Base-by-base conservation (phyloP, 2,888 invertebrate species). In the Tetranychus piercei region DNA sequence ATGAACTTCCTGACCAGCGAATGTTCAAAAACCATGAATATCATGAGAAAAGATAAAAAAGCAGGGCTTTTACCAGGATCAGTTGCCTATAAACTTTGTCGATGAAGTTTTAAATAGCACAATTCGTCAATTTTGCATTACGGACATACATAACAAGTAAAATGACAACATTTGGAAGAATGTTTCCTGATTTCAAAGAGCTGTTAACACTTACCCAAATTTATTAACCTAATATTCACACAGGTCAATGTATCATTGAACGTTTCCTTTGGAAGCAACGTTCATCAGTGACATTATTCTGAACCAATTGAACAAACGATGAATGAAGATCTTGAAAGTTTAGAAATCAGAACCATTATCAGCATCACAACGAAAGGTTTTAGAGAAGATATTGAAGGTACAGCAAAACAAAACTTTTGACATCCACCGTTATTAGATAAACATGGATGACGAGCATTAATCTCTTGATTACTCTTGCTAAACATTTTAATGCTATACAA, bases 281-380 rank as follows among this genome's bases (percentile, higher is more conserved):
- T 86, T 81, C 97, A 99, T n/a, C n/a, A n/a, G n/a, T n/a, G n/a
- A n/a, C n/a, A n/a, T n/a, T n/a, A n/a, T n/a, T n/a, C n/a, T n/a
- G n/a, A n/a, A n/a, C n/a, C n/a, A n/a, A n/a, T n/a, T n/a, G n/a
- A n/a, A n/a, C n/a, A n/a, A n/a, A n/a, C n/a, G n/a, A n/a, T n/a
- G n/a, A n/a, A n/a, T n/a, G n/a, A n/a, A n/a, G n/a, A n/a, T n/a
- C n/a, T n/a, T n/a, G n/a, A n/a, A n/a, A n/a, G n/a, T n/a, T n/a
- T n/a, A n/a, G n/a, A n/a, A n/a, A n/a, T n/a, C n/a, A n/a, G n/a
- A n/a, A n/a, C n/a, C n/a, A n/a, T n/a, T n/a, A n/a, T n/a, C n/a
- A n/a, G 95, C 96, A 0, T 96, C 95, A 81, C 95, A 94, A 79
- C 95, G 87, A 0, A n/a, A n/a, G n/a, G n/a, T n/a, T n/a, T n/a